Percentiles rank a stretch among this genome's conserved stretches.
phyloP scores from a whole-genome alignment of 1,140 invertebrate genomes.

The Drosophila pachea region DNA sequence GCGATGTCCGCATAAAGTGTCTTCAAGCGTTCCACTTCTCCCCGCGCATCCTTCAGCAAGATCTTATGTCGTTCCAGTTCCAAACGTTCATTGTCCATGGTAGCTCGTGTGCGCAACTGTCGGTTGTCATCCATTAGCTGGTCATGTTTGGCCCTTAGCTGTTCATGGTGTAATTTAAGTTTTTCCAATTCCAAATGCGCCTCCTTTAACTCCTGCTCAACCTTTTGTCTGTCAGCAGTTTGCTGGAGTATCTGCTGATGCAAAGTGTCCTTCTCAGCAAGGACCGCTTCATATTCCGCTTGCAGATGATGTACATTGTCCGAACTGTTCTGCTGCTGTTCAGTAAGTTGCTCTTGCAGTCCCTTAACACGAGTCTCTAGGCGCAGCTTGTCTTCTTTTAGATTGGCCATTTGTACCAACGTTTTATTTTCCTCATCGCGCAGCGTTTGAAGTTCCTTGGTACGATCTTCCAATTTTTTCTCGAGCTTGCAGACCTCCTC shows the following conservation, averaged over 20 bases:
- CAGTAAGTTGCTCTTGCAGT: slow-evolving; percentile 59
- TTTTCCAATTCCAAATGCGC: slow-evolving; percentile 50
- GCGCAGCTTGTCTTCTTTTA: slow-evolving; percentile 63
- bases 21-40: slow-evolving; percentile 71
- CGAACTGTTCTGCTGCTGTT: slow-evolving; percentile 31
- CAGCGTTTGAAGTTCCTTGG: slow-evolving; percentile 47
- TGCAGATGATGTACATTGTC: slow-evolving; percentile 30
- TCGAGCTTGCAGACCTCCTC: slow-evolving; percentile 71
- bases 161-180: slow-evolving; percentile 56
- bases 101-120: slow-evolving; percentile 36
- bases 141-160: slow-evolving; percentile 50
- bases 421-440: slow-evolving; percentile 68
- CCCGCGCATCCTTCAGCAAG: slow-evolving; percentile 64
- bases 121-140: slow-evolving; percentile 56
- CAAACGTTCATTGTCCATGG: slow-evolving; percentile 46
- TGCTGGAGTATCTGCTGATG: slow-evolving; percentile 18
- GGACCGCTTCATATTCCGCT: slow-evolving; percentile 27
- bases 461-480: slow-evolving; percentile 61
- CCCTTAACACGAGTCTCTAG: slow-evolving; percentile 57
- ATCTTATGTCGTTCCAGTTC: slow-evolving; percentile 73
- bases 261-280: slow-evolving; percentile 41
- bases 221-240: slow-evolving; percentile 24
- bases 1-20: slow-evolving; percentile 70
- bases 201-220: slow-evolving; percentile 43
- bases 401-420: slow-evolving; percentile 60